Conservation (phyloP, 2,888 invertebrate genomes). For the Drosophila greeni region DNA sequence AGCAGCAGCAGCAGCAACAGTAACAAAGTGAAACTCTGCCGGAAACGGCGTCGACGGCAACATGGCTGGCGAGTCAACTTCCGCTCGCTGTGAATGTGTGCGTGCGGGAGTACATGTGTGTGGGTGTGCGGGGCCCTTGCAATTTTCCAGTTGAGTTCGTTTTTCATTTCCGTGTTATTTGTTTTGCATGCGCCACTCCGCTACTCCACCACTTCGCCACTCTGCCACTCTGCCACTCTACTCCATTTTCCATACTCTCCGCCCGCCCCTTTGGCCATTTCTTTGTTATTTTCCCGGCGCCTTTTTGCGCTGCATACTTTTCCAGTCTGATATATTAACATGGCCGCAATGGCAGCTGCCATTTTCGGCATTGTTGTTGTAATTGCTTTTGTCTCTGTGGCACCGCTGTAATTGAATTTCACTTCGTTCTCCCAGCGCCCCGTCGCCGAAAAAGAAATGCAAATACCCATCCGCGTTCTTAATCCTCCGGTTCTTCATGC, state of each 20-base stretch:
- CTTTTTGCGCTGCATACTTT: slow-evolving; percentile 44
- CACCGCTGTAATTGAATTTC: slow-evolving; percentile 67
- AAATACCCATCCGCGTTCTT: slow-evolving; percentile 19
- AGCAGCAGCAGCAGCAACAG: slow-evolving; percentile 26
- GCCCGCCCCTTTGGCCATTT: slow-evolving; percentile 18
- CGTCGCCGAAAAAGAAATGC: slow-evolving; percentile 3
- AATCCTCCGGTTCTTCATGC: slow-evolving; percentile 20
- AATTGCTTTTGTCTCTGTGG: slow-evolving; percentile 48
- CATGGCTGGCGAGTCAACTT: slow-evolving; percentile 61
- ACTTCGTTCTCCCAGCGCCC: slow-evolving; percentile 8
- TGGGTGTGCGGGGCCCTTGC: slow-evolving; percentile 45
- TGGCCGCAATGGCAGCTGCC: slow-evolving; percentile 46
- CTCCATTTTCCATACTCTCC: slow-evolving; percentile 1
- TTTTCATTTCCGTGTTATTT: slow-evolving; percentile 73
- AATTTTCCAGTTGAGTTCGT: slow-evolving; percentile 72
- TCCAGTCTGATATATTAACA: slow-evolving; percentile 61
- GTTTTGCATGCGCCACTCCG: slow-evolving; percentile 58
- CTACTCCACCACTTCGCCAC: neutral
- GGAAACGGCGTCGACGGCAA: slow-evolving; percentile 63
- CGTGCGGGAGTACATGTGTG: slow-evolving; percentile 26
- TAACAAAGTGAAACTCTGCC: slow-evolving; percentile 39
- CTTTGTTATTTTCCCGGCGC: slow-evolving; percentile 23
- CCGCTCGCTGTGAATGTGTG: slow-evolving; percentile 39
- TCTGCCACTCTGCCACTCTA: neutral
- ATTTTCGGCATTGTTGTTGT: slow-evolving; percentile 52